Percentiles rank a stretch among this genome's conserved stretches.
These are phyloP conservation scores for Ommatoiulus sabulosus DNA, from an alignment of 2,888 invertebrate species.

Conservation along the genomic window DNA sequence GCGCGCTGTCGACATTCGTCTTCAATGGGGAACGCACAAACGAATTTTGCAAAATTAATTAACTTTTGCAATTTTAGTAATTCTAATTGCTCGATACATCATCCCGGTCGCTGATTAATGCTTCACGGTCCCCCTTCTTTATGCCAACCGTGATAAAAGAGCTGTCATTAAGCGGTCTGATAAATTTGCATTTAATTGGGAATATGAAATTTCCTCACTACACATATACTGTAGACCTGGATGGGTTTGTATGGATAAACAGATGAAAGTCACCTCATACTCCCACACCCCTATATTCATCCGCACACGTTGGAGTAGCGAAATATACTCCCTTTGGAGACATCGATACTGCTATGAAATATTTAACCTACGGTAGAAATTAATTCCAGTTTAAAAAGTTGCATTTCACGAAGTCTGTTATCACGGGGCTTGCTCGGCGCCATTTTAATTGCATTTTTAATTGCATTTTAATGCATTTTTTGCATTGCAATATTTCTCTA, in stretches of 20 bases:
- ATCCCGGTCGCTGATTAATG: slow-evolving; percentile 47
- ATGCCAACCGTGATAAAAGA: slow-evolving; percentile 48
- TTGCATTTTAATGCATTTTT: background rate
- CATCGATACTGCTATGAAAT: background rate
- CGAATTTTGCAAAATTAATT: slow-evolving; percentile 48
- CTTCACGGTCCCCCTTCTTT: slow-evolving; percentile 35
- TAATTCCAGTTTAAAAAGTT: background rate
- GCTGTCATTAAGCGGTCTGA: slow-evolving; percentile 51
- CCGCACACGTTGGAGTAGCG: background rate
- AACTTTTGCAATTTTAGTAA: slow-evolving; percentile 48
- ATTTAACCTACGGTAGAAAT: slow-evolving; percentile 13
- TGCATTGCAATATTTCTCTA: background rate
- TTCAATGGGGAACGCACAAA: slow-evolving; percentile 41
- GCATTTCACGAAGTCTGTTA: slow-evolving; percentile 5
- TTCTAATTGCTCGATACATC: slow-evolving; percentile 47
- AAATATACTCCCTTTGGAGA: slow-evolving; percentile 47
- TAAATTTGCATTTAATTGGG: slow-evolving; percentile 56
- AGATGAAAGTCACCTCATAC: slow-evolving; percentile 38
- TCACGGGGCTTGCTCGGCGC: background rate
- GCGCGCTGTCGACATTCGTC: slow-evolving; percentile 42
- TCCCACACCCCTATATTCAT: background rate
- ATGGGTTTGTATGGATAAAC: slow-evolving; percentile 35
- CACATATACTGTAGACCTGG: background rate
- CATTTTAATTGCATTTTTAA: background rate
- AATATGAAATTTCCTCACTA: slow-evolving; percentile 55